Evolutionary conservation across 2,888 invertebrate species (phyloP).

Genomic region (Rhingia campestris): DNA sequence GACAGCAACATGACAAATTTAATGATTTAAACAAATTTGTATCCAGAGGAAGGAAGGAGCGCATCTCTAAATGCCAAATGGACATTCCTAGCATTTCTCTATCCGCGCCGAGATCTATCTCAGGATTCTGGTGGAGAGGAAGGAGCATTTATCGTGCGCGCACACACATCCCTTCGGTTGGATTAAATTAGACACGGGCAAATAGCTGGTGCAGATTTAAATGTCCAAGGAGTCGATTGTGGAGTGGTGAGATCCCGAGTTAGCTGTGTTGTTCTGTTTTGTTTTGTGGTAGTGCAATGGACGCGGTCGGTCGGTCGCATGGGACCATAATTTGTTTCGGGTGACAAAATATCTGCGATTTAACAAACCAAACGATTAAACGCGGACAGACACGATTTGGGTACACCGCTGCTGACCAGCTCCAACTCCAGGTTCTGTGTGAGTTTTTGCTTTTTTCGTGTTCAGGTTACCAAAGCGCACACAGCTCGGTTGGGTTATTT

Average conservation of each 20-base stretch:
- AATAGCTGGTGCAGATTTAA: conserved; percentile 38
- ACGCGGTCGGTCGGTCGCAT: conserved; percentile 2
- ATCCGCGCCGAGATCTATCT: conserved; percentile 16
- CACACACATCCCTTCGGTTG: conserved; percentile 21
- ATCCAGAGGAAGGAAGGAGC: not conserved
- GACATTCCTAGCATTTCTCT: conserved; percentile 25
- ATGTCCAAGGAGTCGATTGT: conserved; percentile 52
- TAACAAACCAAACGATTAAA: conserved; percentile 73
- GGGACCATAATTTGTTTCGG: conserved; percentile 71
- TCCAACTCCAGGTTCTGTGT: conserved; percentile 4
- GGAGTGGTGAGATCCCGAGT: conserved; percentile 10
- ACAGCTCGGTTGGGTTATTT: conserved; percentile 47
- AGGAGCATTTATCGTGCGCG: not conserved
- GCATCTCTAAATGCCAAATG: not conserved
- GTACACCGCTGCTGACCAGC: conserved; percentile 31
- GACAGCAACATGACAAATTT: conserved; percentile 32
- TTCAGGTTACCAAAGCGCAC: conserved; percentile 57
- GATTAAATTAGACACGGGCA: conserved; percentile 43
- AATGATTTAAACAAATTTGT: conserved; percentile 30
- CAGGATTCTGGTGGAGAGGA: not conserved
- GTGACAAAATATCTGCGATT: conserved; percentile 74
- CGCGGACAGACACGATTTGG: conserved; percentile 72
- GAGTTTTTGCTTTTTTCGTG: not conserved
- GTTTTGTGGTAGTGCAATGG: not conserved
- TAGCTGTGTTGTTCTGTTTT: not conserved